Evolutionary conservation across 2,797 vertebrate species (phyloP).

Genomic region (Macrochelys suwanniensis): DNA sequence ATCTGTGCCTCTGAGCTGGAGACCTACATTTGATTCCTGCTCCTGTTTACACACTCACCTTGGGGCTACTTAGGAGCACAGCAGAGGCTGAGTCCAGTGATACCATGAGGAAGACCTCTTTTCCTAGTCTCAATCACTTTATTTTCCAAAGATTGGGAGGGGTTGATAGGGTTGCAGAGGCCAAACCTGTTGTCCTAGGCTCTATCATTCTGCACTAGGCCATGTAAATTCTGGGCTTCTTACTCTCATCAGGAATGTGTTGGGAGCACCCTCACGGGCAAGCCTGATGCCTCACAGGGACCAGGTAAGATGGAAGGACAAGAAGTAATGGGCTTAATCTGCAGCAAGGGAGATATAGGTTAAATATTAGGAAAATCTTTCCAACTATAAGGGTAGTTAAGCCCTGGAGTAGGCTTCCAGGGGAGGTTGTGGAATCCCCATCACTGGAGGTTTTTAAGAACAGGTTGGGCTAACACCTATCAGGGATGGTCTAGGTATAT

Average conservation of each 20-base stretch:
- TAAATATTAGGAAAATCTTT: background rate
- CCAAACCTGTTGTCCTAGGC: background rate
- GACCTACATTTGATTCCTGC: background rate
- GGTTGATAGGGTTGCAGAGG: background rate
- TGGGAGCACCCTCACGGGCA: background rate
- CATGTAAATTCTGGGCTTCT: background rate
- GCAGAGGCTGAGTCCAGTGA: background rate
- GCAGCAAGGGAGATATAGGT: background rate
- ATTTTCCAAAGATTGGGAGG: background rate
- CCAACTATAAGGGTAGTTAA: background rate
- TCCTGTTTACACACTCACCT: background rate
- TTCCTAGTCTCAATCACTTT: background rate
- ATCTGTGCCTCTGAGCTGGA: background rate
- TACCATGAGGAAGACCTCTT: background rate
- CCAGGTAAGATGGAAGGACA: background rate
- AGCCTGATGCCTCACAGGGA: background rate
- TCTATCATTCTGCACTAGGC: background rate
- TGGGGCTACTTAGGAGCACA: background rate
- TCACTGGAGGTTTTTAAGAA: background rate
- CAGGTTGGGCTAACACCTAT: background rate
- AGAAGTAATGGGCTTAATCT: background rate
- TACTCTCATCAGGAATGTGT: slow-evolving; percentile 8
- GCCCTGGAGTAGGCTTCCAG: background rate
- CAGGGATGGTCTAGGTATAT: background rate
- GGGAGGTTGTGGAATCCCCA: background rate